A percentile compares a stretch with the other conserved stretches of the same genome.
These are phyloP conservation scores for Amblyjoppa fuscipennis DNA, from an alignment of 2,888 invertebrate species.

Conservation along the genomic window DNA sequence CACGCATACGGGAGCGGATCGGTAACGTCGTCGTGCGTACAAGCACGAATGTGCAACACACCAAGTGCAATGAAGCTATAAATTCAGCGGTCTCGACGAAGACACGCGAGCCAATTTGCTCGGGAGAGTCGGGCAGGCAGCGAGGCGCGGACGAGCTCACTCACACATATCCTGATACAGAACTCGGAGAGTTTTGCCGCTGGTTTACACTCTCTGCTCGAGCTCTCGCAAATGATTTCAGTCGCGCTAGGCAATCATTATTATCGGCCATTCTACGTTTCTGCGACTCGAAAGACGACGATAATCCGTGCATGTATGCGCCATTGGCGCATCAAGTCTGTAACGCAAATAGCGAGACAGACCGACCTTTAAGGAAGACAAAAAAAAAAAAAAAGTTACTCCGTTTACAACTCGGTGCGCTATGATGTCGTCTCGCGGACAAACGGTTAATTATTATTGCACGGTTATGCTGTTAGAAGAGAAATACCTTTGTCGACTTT, in stretches of 20 bases:
- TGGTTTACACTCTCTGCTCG: conserved; percentile 16
- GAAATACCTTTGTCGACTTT: conserved; percentile 2
- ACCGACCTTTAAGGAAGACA: not conserved
- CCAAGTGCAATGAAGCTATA: conserved; percentile 83
- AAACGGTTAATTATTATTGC: conserved; percentile 35
- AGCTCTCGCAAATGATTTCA: conserved; percentile 39
- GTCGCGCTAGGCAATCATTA: conserved; percentile 48
- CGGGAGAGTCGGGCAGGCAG: conserved; percentile 70
- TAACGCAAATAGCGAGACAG: not conserved
- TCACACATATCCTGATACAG: conserved; percentile 25
- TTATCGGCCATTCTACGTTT: conserved; percentile 40
- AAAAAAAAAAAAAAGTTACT: conserved; percentile 28
- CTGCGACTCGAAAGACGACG: conserved; percentile 30
- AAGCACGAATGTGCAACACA: conserved; percentile 70
- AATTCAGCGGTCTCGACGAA: conserved; percentile 79
- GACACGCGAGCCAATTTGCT: conserved; percentile 82
- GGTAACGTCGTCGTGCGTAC: conserved; percentile 33
- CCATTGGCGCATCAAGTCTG: not conserved
- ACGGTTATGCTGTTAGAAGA: conserved; percentile 5
- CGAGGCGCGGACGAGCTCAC: conserved; percentile 22
- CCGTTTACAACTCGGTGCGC: conserved; percentile 1
- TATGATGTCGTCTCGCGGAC: conserved; percentile 19
- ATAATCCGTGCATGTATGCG: not conserved
- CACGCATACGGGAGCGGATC: conserved; percentile 33
- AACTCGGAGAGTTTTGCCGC: conserved; percentile 8